Base-by-base conservation (phyloP, 2,888 invertebrate genomes). In the Dastarcus helophoroides region DNA sequence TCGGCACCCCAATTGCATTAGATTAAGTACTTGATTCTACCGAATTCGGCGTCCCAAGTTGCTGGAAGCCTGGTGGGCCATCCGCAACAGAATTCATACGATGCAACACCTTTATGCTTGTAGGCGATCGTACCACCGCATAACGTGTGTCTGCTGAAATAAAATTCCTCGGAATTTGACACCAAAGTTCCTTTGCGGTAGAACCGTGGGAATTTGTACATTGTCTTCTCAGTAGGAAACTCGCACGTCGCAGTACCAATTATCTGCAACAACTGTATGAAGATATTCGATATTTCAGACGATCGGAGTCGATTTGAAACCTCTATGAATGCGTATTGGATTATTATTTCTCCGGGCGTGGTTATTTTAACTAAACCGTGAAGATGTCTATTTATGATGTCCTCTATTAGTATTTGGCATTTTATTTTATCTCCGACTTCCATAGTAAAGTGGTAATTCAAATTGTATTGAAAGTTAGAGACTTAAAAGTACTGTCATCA, bases 31-130 rank as follows among this genome's bases (percentile, higher is more conserved):
- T 42, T 43, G 9, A 50, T 44, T 8, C 31, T 32, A n/a, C 50
- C 50, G 22, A 27, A 39, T 31, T 46, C 37, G n/a, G 49, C 50
- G 15, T 19, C 32, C 48, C 48, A 50, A 5, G 47, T 39, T 4
- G 44, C 41, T 2, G 50, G 49, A 15, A 49, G 31, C 17, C 46
- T 34, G 3, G 43, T 42, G 1, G 47, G 44, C 27, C 49, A 34
- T 29, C 40, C 41, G 23, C 42, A 42, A 31, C 41, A 37, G 32
- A 49, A 47, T 2, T 32, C 30, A 26, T 38, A 43, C 9, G 27
- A 30, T 17, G 41, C 42, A n/a, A 26, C 19, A 3, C 32, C 34
- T 31, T 32, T 32, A 17, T 31, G 38, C 11, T 29, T 26, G 19
- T 37, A 31, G 4, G 25, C 16, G 3, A 32, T 36, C 24, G 41